These are phyloP conservation scores for Rhynchotus rufescens DNA, from an alignment of 2,797 vertebrate species.

Conservation along the genomic window DNA sequence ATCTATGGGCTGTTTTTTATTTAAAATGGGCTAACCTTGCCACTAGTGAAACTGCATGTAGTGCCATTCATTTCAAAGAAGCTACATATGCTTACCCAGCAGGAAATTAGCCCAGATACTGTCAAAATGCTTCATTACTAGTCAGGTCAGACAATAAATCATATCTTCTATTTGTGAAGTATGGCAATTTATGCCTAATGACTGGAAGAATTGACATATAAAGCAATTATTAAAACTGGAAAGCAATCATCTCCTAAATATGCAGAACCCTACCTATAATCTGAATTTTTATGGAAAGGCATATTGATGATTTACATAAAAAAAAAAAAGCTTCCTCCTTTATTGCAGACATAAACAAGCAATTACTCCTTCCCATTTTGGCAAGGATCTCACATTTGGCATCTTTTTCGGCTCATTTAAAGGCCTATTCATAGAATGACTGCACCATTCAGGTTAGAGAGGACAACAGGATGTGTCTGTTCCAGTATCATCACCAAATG, in stretches of 20 bases:
- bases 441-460: not conserved
- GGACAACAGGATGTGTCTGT: not conserved
- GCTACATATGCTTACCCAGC: conserved; percentile 22
- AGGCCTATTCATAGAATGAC: not conserved
- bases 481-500: not conserved
- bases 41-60: not conserved
- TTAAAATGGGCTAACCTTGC: conserved; percentile 3
- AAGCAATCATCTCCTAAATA: not conserved
- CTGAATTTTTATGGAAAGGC: not conserved
- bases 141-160: conserved; percentile 49
- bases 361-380: not conserved
- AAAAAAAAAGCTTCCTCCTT: not conserved
- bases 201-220: conserved; percentile 24
- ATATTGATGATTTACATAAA: not conserved
- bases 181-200: conserved; percentile 16
- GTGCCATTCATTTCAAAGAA: not conserved
- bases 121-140: conserved; percentile 41
- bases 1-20: not conserved
- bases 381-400: not conserved
- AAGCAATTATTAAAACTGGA: conserved; percentile 46
- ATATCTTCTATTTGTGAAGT: not conserved
- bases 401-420: not conserved
- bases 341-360: not conserved
- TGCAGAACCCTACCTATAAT: not conserved
- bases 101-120: conserved; percentile 20